Evolutionary conservation across 2,888 invertebrate species (phyloP), one percentile per base, ranked within the genome.

Genomic region (Epirrita christyi): DNA sequence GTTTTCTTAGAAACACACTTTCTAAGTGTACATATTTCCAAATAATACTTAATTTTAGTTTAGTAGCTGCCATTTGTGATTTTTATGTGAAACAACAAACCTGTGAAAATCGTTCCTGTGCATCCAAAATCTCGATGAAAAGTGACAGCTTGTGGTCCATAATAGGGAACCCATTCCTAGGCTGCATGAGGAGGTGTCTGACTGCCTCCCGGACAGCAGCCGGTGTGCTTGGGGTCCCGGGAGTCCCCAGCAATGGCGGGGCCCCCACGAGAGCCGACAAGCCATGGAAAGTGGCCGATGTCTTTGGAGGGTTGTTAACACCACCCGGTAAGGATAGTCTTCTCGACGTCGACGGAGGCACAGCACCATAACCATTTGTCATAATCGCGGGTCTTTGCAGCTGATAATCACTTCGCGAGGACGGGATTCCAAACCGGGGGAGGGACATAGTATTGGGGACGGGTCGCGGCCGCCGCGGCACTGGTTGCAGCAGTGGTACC

Each of bases 91-190:
- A 40, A 40, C 4, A 7, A 27, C 21, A n/a, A 8, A 96, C 96
- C 96, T 96, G 95, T 78, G 96, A 96, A 80, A 96, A 95, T 80
- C 94, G 93, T 81, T 96, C 96, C 92, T 96, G 96, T 52, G 96
- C 95, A 81, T 96, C 96, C 83, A 96, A 93, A 72, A 96, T 96
- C 77, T 96, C 96, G 80, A 96, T 95, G 88, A 96, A 96, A 46
- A 96, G 93, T 41, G 95, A 94, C 77, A 96, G 93, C 80, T 96
- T 95, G 88, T 96, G 96, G 77, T 96, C 96, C 88, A 95, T 94
- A 78, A 95, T 95, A 73, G 95, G 94, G 85, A 95, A 95, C 15
- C 95, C 96, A 78, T 96, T 95, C 59, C 96, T 90, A 10, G 95
- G 95, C 81, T 95, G 94, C 70, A 93, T 91, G 57, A 95, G 86